Conservation (phyloP, 2,888 invertebrate species). For the Pachliopta kotzebuea region DNA sequence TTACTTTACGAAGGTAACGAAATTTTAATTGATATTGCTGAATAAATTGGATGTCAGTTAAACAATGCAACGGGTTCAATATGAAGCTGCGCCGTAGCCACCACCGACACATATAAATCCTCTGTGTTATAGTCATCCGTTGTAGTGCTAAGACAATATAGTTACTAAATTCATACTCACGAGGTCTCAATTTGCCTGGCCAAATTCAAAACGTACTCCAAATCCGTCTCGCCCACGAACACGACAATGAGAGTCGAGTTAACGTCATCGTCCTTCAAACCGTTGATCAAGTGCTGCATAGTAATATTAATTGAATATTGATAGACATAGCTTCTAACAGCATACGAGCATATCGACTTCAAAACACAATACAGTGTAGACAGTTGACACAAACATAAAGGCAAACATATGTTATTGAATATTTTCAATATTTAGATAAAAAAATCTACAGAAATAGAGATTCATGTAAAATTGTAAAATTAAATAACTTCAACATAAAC, state of each 20-base stretch:
- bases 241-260: slow-evolving; percentile 91
- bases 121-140: too few species aligned
- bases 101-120: neutral
- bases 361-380: too few species aligned
- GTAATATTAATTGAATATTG: neutral
- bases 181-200: slow-evolving; percentile 87
- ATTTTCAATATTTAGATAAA: too few species aligned
- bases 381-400: too few species aligned
- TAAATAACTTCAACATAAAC: too few species aligned
- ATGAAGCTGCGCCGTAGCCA: too few species aligned
- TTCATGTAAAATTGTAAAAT: too few species aligned
- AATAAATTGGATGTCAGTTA: neutral
- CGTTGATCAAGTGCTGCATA: slow-evolving; percentile 87
- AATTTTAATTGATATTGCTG: too few species aligned
- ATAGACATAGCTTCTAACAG: neutral
- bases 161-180: slow-evolving; percentile 73
- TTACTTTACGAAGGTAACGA: too few species aligned
- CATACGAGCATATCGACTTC: too few species aligned
- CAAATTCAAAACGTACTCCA: slow-evolving; percentile 86
- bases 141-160: neutral
- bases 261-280: slow-evolving; percentile 88
- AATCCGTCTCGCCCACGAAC: slow-evolving; percentile 92
- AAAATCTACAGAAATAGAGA: too few species aligned
- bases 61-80: neutral
- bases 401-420: too few species aligned